Conservation (phyloP, 2,797 vertebrate genomes). For the Pipistrellus nathusii region DNA sequence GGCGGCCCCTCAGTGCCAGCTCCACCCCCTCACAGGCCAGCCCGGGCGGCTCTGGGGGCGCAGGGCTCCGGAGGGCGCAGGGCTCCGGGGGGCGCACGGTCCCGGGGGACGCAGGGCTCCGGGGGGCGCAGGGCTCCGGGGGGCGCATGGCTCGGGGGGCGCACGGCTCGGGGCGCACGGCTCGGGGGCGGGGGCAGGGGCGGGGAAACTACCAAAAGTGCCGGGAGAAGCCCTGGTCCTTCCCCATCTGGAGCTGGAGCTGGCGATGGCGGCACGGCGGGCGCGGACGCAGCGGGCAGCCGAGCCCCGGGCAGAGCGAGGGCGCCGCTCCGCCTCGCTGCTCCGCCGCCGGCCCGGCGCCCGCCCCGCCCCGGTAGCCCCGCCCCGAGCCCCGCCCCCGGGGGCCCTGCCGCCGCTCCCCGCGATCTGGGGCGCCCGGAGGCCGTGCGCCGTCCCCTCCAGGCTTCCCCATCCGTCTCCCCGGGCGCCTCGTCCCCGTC, state of each 20-base stretch:
- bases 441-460: neutral
- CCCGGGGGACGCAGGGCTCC: too few species aligned
- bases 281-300: constrained; percentile 20
- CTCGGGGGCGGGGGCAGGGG: neutral
- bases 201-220: constrained; percentile 94
- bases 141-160: too few species aligned
- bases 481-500: neutral
- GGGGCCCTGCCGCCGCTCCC: neutral
- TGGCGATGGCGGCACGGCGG: constrained; percentile 37
- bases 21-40: constrained; percentile 42
- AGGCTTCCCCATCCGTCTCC: neutral
- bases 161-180: neutral
- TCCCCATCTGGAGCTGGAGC: constrained; percentile 90
- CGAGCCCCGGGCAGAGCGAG: constrained; percentile 16
- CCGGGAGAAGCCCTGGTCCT: constrained; percentile 94
- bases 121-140: too few species aligned
- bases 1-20: constrained; percentile 27
- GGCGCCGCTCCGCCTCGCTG: constrained; percentile 55
- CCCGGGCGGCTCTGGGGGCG: neutral
- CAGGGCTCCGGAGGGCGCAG: neutral
- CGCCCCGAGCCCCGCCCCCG: neutral
- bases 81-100: neutral
- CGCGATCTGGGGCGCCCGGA: neutral
- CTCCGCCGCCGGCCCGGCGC: neutral
- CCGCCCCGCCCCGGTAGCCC: constrained; percentile 45